Conservation (phyloP, 2,113 vertebrate species). For the Cheilinus undulatus region DNA sequence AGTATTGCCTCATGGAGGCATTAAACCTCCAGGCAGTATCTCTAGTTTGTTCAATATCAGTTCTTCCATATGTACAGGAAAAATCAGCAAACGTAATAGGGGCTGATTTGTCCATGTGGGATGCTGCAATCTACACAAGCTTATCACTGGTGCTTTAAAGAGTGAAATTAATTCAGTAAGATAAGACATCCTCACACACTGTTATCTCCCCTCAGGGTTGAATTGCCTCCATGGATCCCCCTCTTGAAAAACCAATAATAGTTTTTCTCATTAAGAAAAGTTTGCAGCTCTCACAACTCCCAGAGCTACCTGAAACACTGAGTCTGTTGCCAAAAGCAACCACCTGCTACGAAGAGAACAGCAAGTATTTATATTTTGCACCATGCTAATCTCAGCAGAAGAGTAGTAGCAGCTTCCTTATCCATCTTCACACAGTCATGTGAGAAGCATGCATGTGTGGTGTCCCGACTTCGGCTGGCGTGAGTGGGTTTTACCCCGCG, state of each 20-base stretch:
- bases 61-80: too few relatives aligned
- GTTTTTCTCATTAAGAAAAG: conserved; percentile 1
- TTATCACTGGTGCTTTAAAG: not conserved
- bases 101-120: too few relatives aligned
- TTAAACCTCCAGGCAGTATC: too few relatives aligned
- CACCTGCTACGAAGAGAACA: conserved; percentile 36
- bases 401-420: conserved; percentile 39
- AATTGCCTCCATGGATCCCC: not conserved
- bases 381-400: conserved; percentile 35
- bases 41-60: too few relatives aligned
- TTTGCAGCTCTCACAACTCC: conserved; percentile 18
- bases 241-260: not conserved
- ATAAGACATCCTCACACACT: not conserved
- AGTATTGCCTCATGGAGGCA: too few relatives aligned
- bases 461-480: conserved; percentile 22
- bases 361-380: conserved; percentile 38
- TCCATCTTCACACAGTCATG: conserved; percentile 53
- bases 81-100: too few relatives aligned
- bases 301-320: conserved; percentile 12
- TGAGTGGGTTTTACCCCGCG: conserved; percentile 50
- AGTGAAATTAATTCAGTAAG: not conserved
- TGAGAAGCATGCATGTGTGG: conserved; percentile 44
- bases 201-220: not conserved
- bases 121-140: too few relatives aligned
- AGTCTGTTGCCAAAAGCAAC: conserved; percentile 24